Percentiles rank a stretch among this genome's conserved stretches.
Evolutionary conservation across 2,888 invertebrate genomes (phyloP).

Genomic region (Drosophila atripex): DNA sequence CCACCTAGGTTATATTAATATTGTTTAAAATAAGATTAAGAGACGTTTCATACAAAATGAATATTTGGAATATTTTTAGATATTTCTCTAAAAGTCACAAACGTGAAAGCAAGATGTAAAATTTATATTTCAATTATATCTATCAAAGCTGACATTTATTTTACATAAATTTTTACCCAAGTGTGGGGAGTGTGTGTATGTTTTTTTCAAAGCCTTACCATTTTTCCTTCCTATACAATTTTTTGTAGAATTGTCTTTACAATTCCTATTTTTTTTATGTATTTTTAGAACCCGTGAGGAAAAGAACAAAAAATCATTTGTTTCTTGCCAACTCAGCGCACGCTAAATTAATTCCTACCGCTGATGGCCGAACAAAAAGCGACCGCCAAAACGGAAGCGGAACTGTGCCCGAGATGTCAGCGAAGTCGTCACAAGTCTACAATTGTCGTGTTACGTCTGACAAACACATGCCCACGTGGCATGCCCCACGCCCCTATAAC

Average conservation of each 20-base stretch:
- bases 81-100: no score
- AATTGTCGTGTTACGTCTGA: conserved; percentile 77
- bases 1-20: background rate
- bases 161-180: conserved; percentile 1
- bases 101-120: no score
- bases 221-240: conserved; percentile 17
- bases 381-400: conserved; percentile 69
- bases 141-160: background rate
- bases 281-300: conserved; percentile 59
- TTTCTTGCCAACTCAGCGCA: conserved; percentile 76
- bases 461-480: conserved; percentile 74
- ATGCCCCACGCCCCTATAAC: conserved; percentile 17
- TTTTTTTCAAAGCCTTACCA: conserved; percentile 47
- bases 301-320: conserved; percentile 66
- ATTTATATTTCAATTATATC: no score
- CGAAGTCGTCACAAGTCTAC: conserved; percentile 65
- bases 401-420: conserved; percentile 74
- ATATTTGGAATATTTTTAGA: background rate
- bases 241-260: background rate
- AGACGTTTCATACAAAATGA: background rate
- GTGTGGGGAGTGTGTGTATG: conserved; percentile 24
- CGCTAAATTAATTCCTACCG: conserved; percentile 75
- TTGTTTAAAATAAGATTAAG: background rate
- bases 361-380: conserved; percentile 66
- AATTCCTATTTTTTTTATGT: conserved; percentile 51